These are phyloP conservation scores for Neodiprion virginianus DNA, from an alignment of 1,140 invertebrate genomes.

Conservation along the genomic window DNA sequence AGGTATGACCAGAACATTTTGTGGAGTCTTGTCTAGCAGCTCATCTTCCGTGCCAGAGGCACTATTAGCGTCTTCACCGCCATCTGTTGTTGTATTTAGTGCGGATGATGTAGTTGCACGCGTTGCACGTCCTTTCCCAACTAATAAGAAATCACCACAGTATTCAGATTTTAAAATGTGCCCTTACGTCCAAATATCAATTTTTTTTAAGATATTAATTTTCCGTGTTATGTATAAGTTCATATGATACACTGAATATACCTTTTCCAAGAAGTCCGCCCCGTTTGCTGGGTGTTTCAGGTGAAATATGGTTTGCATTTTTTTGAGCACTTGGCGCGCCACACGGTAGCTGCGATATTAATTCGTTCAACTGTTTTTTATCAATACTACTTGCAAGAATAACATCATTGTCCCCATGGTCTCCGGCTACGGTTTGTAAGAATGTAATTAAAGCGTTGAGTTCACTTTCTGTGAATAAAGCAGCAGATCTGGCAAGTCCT, in stretches of 20 bases:
- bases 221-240: background rate
- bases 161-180: background rate
- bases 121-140: constrained; percentile 41
- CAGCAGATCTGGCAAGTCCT: constrained; percentile 67
- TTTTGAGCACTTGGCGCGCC: constrained; percentile 37
- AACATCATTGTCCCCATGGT: constrained; percentile 25
- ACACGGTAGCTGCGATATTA: constrained; percentile 49
- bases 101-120: constrained; percentile 41
- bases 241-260: constrained; percentile 16
- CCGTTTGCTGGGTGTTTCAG: constrained; percentile 47
- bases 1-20: constrained; percentile 74
- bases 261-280: constrained; percentile 54
- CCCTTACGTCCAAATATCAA: too few relatives aligned
- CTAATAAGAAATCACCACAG: constrained; percentile 26
- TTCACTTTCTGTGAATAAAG: constrained; percentile 74
- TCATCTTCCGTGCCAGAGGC: constrained; percentile 53
- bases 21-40: constrained; percentile 41
- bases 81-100: constrained; percentile 46
- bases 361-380: constrained; percentile 48
- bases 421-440: constrained; percentile 44
- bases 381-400: constrained; percentile 29
- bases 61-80: constrained; percentile 52
- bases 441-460: constrained; percentile 70
- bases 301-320: constrained; percentile 36
- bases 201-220: too few relatives aligned